Base-by-base conservation (phyloP, 1,140 invertebrate species). In the Chrysomallon squamiferum region DNA sequence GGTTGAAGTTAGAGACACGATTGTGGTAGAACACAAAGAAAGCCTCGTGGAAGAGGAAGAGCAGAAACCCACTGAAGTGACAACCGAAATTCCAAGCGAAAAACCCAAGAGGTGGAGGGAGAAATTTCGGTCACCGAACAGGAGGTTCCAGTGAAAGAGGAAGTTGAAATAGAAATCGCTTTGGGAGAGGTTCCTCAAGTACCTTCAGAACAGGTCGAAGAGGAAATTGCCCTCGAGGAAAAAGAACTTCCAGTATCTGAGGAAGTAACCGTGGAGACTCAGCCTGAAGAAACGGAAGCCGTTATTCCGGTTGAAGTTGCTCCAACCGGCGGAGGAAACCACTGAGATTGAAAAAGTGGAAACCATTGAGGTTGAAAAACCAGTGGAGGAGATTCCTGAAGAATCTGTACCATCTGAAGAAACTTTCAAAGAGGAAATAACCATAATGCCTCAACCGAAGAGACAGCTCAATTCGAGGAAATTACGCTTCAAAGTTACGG, bases 381-480 rank as follows among this genome's bases (percentile, higher is more conserved):
- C 20, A 45, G 20, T 20, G 20, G 43, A 45, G 43, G 43, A 45
- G 20, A 1, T 45, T 1, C 43, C 43, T 1, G 43, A 45, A 4
- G 3, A 25, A 0, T 30, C 25, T 50, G 49, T 33, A n/a, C 18
- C 32, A 38, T 52, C 30, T 30, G 64, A 35, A 45, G 60, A 29
- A 49, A 49, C 11, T 13, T 15, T 20, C 22, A 57, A 32, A 62
- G 25, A 33, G 20, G 29, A 27, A 25, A 25, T 49, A 66, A 6
- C 32, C 15, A 41, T n/a, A 25, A 47, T 30, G 4, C 33, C 50
- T 62, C 54, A 63, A 64, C 25, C 15, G 49, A 25, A 56, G 30
- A 38, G 59, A 60, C 56, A 20, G 22, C 38, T 43, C 38, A 59
- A 25, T 54, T 57, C 13, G 59, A 49, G 27, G 52, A 57, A 43